phyloP scores from a whole-genome alignment of 2,888 invertebrate species.

The Apotomis betuletana region DNA sequence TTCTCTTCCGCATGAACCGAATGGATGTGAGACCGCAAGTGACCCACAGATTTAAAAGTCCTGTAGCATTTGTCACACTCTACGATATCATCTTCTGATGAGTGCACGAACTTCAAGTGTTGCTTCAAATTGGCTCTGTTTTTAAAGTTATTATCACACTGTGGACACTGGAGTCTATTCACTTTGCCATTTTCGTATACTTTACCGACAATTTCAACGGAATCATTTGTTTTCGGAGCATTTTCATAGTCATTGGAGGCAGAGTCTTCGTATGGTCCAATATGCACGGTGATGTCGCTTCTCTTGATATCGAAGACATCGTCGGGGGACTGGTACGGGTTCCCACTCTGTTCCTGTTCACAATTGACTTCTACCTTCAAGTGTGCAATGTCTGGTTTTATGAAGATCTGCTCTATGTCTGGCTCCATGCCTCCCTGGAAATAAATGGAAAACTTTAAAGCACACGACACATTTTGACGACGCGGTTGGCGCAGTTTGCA shows the following conservation, averaged over 20 bases:
- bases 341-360: neutral
- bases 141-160: slow-evolving; percentile 44
- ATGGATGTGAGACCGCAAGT: slow-evolving; percentile 52
- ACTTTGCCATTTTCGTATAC: slow-evolving; percentile 54
- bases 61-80: slow-evolving; percentile 53
- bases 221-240: neutral
- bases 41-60: slow-evolving; percentile 52
- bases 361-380: slow-evolving; percentile 28
- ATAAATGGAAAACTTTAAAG: neutral
- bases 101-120: slow-evolving; percentile 51
- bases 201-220: slow-evolving; percentile 47
- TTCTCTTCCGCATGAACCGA: slow-evolving; percentile 51
- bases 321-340: slow-evolving; percentile 26
- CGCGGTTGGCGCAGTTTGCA: too few species aligned
- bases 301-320: slow-evolving; percentile 7
- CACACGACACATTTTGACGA: too few species aligned
- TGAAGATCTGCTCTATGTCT: slow-evolving; percentile 30
- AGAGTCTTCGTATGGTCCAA: neutral
- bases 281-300: neutral
- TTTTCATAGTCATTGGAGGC: neutral
- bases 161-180: slow-evolving; percentile 47
- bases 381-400: slow-evolving; percentile 28
- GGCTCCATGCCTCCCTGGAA: slow-evolving; percentile 30
- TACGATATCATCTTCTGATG: slow-evolving; percentile 47
- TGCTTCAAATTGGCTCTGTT: slow-evolving; percentile 44